Evolutionary conservation across 2,888 invertebrate species (phyloP), one percentile per base, ranked within the genome.

Genomic region (Cephus sareptanus): DNA sequence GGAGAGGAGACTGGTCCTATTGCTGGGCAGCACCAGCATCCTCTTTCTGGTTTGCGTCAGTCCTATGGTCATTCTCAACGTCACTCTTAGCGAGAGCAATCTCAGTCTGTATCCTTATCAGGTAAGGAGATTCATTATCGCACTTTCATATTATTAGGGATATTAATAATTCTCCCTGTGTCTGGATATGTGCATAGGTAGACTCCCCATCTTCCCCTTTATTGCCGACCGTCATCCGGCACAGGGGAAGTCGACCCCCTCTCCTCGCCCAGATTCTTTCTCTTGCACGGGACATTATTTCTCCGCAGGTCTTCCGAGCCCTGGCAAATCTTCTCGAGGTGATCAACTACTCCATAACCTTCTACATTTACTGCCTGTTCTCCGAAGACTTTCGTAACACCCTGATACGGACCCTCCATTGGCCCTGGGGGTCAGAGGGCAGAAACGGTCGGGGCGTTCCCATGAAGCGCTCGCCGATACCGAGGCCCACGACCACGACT

Each of bases 281-380:
- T 35, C 74, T 83, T 80, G 71, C 15, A 40, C 40, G 40, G 15
- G 40, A 40, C 15, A 40, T 40, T 40, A 40, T 40, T 40, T 40
- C 6, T 33, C 89, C 89, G 34, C 88, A 94, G 94, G 94, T 95
- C 73, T 95, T 95, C 87, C 93, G 95, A 30, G 95, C 95, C 1
- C 89, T 95, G 75, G 95, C 96, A 78, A 96, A 96, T 91, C 92
- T 96, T 56, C 92, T 96, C 88, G 96, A 96, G 92, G 93, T 96
- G 75, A 94, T 94, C 83, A 96, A 96, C 91, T 96, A 96, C 90
- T 95, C 96, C 56, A 94, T 95, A 81, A 96, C 96, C 69, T 96
- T 96, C 92, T 95, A 96, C 90, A 95, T 96, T 80, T 96, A 96
- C 92, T 96, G 95, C 89, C 93, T 96, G 79, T 95, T 96, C 90